These are phyloP conservation scores for Dicerorhinus sumatrensis DNA, from an alignment of 2,113 vertebrate species.

Conservation along the genomic window DNA sequence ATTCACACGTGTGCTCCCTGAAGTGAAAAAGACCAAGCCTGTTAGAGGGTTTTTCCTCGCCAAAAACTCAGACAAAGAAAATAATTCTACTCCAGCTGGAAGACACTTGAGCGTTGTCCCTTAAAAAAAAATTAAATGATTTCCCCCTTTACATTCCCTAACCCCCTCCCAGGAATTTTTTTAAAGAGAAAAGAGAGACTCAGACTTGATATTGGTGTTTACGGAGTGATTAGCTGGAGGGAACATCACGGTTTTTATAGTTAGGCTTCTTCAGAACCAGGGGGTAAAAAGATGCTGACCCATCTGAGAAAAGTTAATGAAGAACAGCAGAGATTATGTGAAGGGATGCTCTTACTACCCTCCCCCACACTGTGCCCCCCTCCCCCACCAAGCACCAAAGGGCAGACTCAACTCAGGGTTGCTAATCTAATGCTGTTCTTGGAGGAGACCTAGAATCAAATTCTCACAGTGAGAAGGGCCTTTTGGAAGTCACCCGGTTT, in stretches of 20 bases:
- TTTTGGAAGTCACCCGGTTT: slow-evolving; percentile 26
- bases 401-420: slow-evolving; percentile 4
- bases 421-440: not conserved
- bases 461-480: slow-evolving; percentile 2
- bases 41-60: slow-evolving; percentile 17
- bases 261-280: slow-evolving; percentile 52
- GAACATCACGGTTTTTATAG: slow-evolving; percentile 55
- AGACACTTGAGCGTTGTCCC: slow-evolving; percentile 51
- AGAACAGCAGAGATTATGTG: slow-evolving; percentile 51
- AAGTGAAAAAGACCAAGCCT: slow-evolving; percentile 46
- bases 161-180: slow-evolving; percentile 20
- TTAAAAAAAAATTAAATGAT: slow-evolving; percentile 41
- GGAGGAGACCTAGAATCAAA: not conserved
- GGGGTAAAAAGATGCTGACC: slow-evolving; percentile 30
- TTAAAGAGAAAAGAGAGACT: slow-evolving; percentile 47
- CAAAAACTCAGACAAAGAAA: slow-evolving; percentile 51
- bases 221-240: slow-evolving; percentile 55
- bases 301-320: slow-evolving; percentile 67
- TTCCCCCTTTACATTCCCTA: not conserved
- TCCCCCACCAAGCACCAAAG: not conserved
- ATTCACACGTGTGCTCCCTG: not conserved
- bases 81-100: slow-evolving; percentile 61
- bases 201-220: slow-evolving; percentile 34
- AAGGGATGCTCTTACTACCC: not conserved
- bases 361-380: not conserved